phyloP scores from a whole-genome alignment of 2,113 vertebrate genomes.

The Nothoprocta perdicaria region DNA sequence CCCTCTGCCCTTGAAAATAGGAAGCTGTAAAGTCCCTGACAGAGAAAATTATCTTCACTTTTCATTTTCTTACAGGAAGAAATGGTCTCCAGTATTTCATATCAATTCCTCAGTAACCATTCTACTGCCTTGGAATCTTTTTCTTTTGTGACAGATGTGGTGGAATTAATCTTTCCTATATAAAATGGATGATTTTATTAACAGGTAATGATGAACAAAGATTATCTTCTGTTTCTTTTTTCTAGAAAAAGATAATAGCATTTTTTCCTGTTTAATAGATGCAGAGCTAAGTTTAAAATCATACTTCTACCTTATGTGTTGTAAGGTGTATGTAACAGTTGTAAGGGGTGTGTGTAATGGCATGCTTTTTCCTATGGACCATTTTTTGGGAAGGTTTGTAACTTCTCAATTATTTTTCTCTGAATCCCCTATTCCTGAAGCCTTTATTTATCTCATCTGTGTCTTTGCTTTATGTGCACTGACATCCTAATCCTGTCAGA shows the following conservation, averaged over 20 bases:
- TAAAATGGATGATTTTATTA: background rate
- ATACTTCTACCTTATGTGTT: background rate
- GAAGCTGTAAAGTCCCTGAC: background rate
- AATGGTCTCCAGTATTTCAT: background rate
- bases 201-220: background rate
- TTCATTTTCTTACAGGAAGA: background rate
- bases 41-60: background rate
- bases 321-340: too few species aligned
- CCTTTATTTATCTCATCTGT: background rate
- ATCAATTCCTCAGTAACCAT: background rate
- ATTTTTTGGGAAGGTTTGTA: background rate
- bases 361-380: background rate
- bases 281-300: background rate
- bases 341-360: background rate
- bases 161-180: background rate
- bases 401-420: background rate
- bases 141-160: background rate
- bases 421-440: background rate
- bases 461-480: background rate
- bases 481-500: background rate
- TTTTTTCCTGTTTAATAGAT: background rate
- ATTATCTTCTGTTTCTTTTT: background rate
- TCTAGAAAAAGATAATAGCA: background rate
- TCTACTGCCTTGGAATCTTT: background rate
- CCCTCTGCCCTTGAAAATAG: background rate